Evolutionary conservation across 1,140 invertebrate genomes (phyloP).

Genomic region (Drosophila sechellia): DNA sequence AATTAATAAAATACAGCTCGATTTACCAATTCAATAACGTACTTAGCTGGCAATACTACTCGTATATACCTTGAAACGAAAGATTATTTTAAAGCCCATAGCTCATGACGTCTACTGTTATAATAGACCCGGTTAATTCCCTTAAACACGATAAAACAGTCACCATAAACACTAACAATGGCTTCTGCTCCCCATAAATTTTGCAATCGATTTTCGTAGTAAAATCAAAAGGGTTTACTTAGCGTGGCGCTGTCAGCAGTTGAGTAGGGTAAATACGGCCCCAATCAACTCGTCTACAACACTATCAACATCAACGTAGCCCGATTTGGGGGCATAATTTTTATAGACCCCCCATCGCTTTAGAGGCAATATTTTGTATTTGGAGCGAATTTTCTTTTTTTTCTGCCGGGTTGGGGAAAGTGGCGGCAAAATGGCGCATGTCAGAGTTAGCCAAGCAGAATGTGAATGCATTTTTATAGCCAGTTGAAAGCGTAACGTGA

Average conservation of each 20-base stretch:
- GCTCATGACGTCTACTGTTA: not conserved
- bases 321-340: slow-evolving; percentile 75
- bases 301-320: slow-evolving; percentile 61
- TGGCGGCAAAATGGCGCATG: slow-evolving; percentile 53
- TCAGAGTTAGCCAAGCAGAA: slow-evolving; percentile 46
- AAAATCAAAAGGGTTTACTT: slow-evolving; percentile 69
- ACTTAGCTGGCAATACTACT: not conserved
- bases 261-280: slow-evolving; percentile 69
- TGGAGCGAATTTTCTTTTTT: not conserved
- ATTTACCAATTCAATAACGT: not conserved
- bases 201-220: slow-evolving; percentile 63
- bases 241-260: slow-evolving; percentile 56
- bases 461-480: slow-evolving; percentile 76
- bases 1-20: not conserved
- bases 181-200: slow-evolving; percentile 26
- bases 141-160: slow-evolving; percentile 29
- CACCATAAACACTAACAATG: slow-evolving; percentile 22
- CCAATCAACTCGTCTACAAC: slow-evolving; percentile 38
- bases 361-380: not conserved
- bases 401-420: not conserved
- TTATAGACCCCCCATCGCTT: slow-evolving; percentile 44
- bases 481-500: slow-evolving; percentile 80
- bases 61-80: too few species aligned
- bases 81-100: too few species aligned
- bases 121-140: slow-evolving; percentile 31